A percentile compares a stretch with the other conserved stretches of the same genome.
phyloP scores from a whole-genome alignment of 2,113 vertebrate species.

The Paracanthobrama guichenoti region DNA sequence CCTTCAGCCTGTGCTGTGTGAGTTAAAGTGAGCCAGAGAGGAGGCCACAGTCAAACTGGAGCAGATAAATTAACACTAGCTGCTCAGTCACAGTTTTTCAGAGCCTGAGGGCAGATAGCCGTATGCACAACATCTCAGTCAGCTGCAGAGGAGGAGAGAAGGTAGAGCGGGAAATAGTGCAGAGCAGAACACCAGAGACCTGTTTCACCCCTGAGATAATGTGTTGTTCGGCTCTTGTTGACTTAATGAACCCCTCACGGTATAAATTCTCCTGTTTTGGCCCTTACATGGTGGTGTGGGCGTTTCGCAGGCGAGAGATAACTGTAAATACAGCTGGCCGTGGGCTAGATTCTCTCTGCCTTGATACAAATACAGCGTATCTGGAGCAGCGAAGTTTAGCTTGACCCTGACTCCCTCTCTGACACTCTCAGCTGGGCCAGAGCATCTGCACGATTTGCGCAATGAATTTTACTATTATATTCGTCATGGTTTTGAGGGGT shows the following conservation, averaged over 20 bases:
- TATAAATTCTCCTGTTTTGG: slow-evolving; percentile 54
- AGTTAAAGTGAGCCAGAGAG: slow-evolving; percentile 26
- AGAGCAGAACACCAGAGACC: slow-evolving; percentile 46
- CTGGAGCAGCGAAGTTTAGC: slow-evolving; percentile 21
- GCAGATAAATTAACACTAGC: slow-evolving; percentile 35
- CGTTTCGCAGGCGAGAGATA: slow-evolving; percentile 46
- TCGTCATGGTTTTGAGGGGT: slow-evolving; percentile 2
- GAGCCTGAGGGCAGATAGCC: slow-evolving; percentile 25
- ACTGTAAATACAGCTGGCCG: slow-evolving; percentile 54
- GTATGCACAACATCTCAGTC: slow-evolving; percentile 39
- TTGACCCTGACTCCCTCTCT: slow-evolving; percentile 36
- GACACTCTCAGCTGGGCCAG: slow-evolving; percentile 16
- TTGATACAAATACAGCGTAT: slow-evolving; percentile 38
- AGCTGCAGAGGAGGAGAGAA: slow-evolving; percentile 11
- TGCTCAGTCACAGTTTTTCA: slow-evolving; percentile 25
- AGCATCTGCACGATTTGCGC: slow-evolving; percentile 28
- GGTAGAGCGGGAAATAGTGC: slow-evolving; percentile 1
- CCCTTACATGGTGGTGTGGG: slow-evolving; percentile 39
- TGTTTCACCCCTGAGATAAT: slow-evolving; percentile 53
- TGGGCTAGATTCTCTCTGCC: slow-evolving; percentile 35
- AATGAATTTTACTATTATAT: slow-evolving; percentile 9
- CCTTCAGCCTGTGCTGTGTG: slow-evolving; percentile 1
- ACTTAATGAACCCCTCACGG: slow-evolving; percentile 59
- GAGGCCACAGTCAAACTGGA: slow-evolving; percentile 14
- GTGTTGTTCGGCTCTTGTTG: slow-evolving; percentile 57